Evolutionary conservation across 1,140 invertebrate genomes (phyloP).

Genomic region (Drosophila sproati): DNA sequence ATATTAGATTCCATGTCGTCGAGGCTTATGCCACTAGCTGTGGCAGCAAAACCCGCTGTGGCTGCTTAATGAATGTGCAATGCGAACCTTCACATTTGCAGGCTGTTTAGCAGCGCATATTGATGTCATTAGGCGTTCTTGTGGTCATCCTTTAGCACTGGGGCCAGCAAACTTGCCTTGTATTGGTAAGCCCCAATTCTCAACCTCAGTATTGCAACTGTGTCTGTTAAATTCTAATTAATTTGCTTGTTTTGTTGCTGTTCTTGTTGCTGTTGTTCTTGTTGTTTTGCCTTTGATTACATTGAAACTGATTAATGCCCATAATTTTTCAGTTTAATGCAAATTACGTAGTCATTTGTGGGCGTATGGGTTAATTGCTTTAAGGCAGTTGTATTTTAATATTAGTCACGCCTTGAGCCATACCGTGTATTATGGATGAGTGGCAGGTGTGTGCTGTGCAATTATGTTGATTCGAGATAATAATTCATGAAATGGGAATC

Average conservation of each 20-base stretch:
- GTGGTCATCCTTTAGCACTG: slow-evolving; percentile 26
- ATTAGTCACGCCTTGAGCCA: slow-evolving; percentile 21
- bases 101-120: slow-evolving; percentile 37
- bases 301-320: slow-evolving; percentile 54
- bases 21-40: slow-evolving; percentile 21
- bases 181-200: background rate
- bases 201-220: slow-evolving; percentile 6
- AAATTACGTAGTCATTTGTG: slow-evolving; percentile 22
- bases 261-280: slow-evolving; percentile 12
- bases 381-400: slow-evolving; percentile 21
- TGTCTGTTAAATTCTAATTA: slow-evolving; percentile 60
- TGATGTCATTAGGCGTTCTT: slow-evolving; percentile 56
- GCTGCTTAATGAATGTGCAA: slow-evolving; percentile 65
- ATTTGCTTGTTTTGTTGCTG: slow-evolving; percentile 17
- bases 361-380: slow-evolving; percentile 18
- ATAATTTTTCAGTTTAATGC: slow-evolving; percentile 47
- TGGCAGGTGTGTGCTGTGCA: background rate
- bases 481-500: background rate
- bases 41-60: slow-evolving; percentile 48
- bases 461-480: slow-evolving; percentile 19
- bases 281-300: slow-evolving; percentile 58
- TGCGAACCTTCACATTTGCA: slow-evolving; percentile 44
- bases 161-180: background rate
- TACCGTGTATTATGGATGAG: slow-evolving; percentile 4
- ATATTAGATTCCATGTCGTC: slow-evolving; percentile 10